Percentiles rank a stretch among this genome's conserved stretches.
These are phyloP conservation scores for Mastomys natalensis DNA, from an alignment of 2,113 vertebrate genomes.

Conservation along the genomic window DNA sequence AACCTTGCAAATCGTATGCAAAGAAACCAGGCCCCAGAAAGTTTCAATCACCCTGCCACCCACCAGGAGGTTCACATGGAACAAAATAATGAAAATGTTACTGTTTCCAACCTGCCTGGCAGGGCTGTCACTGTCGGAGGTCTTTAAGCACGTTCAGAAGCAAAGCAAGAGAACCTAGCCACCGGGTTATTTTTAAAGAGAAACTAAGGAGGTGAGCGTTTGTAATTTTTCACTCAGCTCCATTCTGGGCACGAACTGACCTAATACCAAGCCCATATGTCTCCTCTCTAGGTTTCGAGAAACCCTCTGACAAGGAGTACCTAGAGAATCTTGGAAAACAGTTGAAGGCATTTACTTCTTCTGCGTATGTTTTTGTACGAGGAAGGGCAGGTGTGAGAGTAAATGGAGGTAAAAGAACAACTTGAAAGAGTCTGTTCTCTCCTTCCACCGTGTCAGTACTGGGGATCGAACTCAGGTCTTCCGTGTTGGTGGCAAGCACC, in stretches of 20 bases:
- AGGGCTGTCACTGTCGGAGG: not conserved
- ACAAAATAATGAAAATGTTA: slow-evolving; percentile 34
- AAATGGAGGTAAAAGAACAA: not conserved
- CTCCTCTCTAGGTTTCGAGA: not conserved
- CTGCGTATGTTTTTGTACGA: not conserved
- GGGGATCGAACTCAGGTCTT: not conserved
- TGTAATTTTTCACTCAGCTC: not conserved
- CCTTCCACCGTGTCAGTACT: not conserved
- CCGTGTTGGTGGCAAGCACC: not conserved
- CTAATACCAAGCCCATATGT: not conserved
- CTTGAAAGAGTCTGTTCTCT: not conserved
- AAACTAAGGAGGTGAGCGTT: not conserved
- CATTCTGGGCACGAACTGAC: not conserved
- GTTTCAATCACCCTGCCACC: slow-evolving; percentile 66
- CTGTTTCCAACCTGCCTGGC: slow-evolving; percentile 29
- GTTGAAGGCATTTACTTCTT: not conserved
- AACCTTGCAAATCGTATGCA: slow-evolving; percentile 57
- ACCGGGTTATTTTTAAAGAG: not conserved
- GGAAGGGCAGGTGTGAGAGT: not conserved
- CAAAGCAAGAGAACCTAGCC: not conserved
- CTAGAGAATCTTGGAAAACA: not conserved
- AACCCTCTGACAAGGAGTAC: not conserved
- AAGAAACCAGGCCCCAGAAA: slow-evolving; percentile 62
- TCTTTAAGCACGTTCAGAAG: not conserved
- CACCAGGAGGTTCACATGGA: slow-evolving; percentile 69